phyloP scores from a whole-genome alignment of 2,797 vertebrate species.

The Galago senegalensis region DNA sequence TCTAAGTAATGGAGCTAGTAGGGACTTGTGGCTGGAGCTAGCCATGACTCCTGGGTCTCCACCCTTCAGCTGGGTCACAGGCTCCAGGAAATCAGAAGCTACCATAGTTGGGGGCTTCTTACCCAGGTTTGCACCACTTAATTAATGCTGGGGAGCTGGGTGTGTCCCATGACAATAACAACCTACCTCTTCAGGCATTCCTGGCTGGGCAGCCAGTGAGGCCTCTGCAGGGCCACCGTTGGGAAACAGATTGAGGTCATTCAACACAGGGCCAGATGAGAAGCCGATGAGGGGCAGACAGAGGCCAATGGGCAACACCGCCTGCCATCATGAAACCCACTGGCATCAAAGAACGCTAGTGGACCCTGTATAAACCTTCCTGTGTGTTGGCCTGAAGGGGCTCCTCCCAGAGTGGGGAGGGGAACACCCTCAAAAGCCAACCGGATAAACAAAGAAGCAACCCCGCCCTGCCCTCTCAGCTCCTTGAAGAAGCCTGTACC shows the following conservation, averaged over 20 bases:
- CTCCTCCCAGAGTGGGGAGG: not conserved
- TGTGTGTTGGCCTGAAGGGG: not conserved
- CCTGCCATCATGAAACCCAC: not conserved
- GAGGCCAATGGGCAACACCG: not conserved
- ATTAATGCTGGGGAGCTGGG: not conserved
- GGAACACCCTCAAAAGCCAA: not conserved
- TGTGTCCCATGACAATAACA: not conserved
- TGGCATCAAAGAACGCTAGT: not conserved
- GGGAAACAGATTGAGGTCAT: not conserved
- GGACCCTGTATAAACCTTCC: not conserved
- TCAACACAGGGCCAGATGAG: not conserved
- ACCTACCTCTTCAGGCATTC: not conserved
- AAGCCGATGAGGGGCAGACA: not conserved
- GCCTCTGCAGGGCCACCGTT: not conserved
- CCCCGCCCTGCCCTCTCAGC: too few species aligned
- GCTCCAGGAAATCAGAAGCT: not conserved
- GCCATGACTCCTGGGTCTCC: not conserved
- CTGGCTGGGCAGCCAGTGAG: not conserved
- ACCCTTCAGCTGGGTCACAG: not conserved
- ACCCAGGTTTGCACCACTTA: too few species aligned
- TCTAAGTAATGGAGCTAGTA: not conserved
- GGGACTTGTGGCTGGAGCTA: not conserved
- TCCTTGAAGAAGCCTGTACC: not conserved
- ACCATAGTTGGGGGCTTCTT: not conserved
- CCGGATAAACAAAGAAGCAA: not conserved